Base-by-base conservation (phyloP, 1,140 invertebrate species). In the Spodoptera litura region DNA sequence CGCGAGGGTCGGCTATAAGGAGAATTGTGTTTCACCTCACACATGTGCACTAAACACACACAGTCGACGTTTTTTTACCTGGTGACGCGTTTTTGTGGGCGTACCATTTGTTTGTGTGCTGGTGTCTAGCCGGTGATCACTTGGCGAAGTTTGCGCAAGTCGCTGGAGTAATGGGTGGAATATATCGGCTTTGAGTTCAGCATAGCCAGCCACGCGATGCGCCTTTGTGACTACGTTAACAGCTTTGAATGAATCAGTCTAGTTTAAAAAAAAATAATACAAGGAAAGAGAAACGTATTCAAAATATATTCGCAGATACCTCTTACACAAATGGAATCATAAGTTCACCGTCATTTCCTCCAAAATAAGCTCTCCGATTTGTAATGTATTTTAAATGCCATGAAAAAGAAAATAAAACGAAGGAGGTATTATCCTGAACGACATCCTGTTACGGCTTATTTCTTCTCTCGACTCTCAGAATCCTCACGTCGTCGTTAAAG, bases 381-480 rank as follows among this genome's bases (percentile, higher is more conserved):
- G 20, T 70, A 52, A 78, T 72, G 38, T 71, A 81, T 78, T 78
- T 78, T 49, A 61, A 77, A 58, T 52, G 53, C 64, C 27, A 27
- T 77, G 74, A 79, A 88, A 20, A 88, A 85, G 84, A 88, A 90
- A 92, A 88, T 90, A 92, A 90, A 90, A 86, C 84, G 85, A 87
- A 88, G 84, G 86, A 88, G 88, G 88, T 85, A 91, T 94, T 94
- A 92, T 93, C 91, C 90, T 90, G 88, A 93, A 94, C 88, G 90
- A 94, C 90, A 90, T 94, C 89, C 89, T 89, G 90, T 93, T 90
- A 91, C 91, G 88, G 92, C 91, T 94, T 93, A 93, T 93, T 93
- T 92, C 91, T 91, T 87, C 85, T 86, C 83, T 87, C 90, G 88
- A 88, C 90, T 75, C 59, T 89, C 85, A 91, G 91, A 91, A 91